Percentiles rank a stretch among this genome's conserved stretches.
Conservation (phyloP, 2,797 vertebrate genomes). For the Manis javanica region DNA sequence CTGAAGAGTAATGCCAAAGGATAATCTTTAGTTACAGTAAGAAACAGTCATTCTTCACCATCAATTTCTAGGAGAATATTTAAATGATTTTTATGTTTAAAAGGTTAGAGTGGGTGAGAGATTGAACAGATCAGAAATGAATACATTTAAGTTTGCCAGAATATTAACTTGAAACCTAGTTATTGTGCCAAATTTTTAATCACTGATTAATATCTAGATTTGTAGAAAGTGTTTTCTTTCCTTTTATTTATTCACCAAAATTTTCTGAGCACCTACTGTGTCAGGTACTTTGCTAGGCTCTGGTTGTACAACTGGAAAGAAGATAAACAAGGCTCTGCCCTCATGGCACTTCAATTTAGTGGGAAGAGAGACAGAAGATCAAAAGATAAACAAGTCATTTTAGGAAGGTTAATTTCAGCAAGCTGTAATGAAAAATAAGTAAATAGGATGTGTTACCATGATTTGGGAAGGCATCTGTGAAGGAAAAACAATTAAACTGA, state of each 20-base stretch:
- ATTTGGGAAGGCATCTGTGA: not conserved
- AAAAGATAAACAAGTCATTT: not conserved
- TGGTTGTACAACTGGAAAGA: not conserved
- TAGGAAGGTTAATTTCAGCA: not conserved
- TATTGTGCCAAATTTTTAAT: not conserved
- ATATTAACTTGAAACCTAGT: conserved; percentile 20
- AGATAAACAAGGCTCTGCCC: not conserved
- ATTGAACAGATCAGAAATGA: not conserved
- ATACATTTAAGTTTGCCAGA: conserved; percentile 16
- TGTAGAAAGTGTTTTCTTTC: conserved; percentile 16
- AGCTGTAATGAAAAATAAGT: conserved; percentile 3
- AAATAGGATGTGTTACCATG: not conserved
- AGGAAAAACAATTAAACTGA: conserved; percentile 2
- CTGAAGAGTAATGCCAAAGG: not conserved
- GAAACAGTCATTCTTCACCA: conserved; percentile 11
- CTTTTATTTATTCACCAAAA: not conserved
- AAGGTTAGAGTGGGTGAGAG: not conserved
- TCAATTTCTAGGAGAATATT: conserved; percentile 30
- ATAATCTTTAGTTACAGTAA: not conserved
- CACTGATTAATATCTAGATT: not conserved
- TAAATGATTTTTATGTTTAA: conserved; percentile 44
- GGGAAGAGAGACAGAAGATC: not conserved
- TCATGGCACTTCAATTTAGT: not conserved
- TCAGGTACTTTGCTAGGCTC: not conserved
- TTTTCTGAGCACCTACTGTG: not conserved